Conservation (phyloP, 2,797 vertebrate species). For the Ataeniobius toweri region DNA sequence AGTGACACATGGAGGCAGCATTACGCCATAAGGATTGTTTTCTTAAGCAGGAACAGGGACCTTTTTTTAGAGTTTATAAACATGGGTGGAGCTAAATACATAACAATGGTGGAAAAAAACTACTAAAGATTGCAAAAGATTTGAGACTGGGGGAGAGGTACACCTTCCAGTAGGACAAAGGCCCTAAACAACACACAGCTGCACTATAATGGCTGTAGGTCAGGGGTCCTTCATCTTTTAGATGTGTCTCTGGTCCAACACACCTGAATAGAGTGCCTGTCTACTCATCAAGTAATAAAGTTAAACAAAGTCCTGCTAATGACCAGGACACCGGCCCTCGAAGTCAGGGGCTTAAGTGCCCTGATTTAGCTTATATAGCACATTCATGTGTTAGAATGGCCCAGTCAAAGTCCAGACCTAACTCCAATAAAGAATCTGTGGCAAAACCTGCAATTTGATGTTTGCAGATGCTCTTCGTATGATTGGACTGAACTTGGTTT, state of each 20-base stretch:
- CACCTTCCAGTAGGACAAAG: neutral
- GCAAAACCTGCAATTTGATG: neutral
- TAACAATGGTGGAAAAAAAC: neutral
- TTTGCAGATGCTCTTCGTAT: neutral
- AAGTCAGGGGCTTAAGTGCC: neutral
- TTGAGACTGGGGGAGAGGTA: neutral
- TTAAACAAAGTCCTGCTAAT: neutral
- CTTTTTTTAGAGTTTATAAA: neutral
- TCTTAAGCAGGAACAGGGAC: neutral
- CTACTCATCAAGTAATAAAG: too few relatives aligned
- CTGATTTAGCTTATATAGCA: neutral
- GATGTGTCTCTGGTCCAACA: too few relatives aligned
- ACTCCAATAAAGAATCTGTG: neutral
- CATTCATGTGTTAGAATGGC: neutral
- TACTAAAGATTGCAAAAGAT: neutral
- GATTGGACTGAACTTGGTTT: neutral
- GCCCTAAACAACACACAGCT: too few relatives aligned
- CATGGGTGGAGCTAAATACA: neutral
- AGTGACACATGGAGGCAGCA: neutral
- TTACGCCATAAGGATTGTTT: neutral
- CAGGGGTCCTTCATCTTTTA: too few relatives aligned
- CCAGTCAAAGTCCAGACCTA: neutral
- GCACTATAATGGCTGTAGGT: too few relatives aligned
- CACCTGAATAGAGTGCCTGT: too few relatives aligned
- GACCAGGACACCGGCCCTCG: neutral